Evolutionary conservation across 2,888 invertebrate genomes (phyloP), one percentile per base, ranked within the genome.

Genomic region (Agriopis marginaria): DNA sequence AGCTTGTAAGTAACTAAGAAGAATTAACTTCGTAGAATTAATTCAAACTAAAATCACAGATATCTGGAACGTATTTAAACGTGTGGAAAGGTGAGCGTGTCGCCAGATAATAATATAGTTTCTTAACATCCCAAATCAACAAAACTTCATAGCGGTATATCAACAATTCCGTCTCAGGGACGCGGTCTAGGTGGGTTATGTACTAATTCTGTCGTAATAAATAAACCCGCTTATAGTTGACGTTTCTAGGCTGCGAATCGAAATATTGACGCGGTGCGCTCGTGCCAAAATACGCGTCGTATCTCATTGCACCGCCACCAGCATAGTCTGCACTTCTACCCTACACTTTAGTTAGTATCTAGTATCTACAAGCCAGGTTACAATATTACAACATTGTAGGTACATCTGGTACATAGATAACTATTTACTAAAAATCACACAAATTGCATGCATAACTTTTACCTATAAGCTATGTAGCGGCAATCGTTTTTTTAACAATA

Each of bases 171-270:
- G 76, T 83, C 82, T 88, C 88, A 86, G 84, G 86, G 86, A 89
- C 89, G 86, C 79, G 81, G 81, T 79, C 82, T 82, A 84, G 81
- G 84, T 82, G 73, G 76, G 76, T 79, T 81, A 80, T 82, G 79
- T 79, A 87, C 88, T 91, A 91, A 91, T 89, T 90, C 85, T 84
- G 90, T 88, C 86, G 87, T 83, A 88, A 92, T 91, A 91, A 91
- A 92, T 91, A 87, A 84, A 77, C 82, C 83, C 82, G 70, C 86
- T 88, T 89, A 87, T 85, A 89, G 88, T 85, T 88, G 91, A 92
- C 92, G 85, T 90, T 89, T 91, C 91, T 91, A 84, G 88, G 90
- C 86, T 90, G 88, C 87, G 88, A 89, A 89, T 90, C 88, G 89
- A 89, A 90, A 89, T 90, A 93, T 92, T 92, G 92, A 91, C 88